Evolutionary conservation across 1,140 invertebrate genomes (phyloP).

Genomic region (Euschistus heros): DNA sequence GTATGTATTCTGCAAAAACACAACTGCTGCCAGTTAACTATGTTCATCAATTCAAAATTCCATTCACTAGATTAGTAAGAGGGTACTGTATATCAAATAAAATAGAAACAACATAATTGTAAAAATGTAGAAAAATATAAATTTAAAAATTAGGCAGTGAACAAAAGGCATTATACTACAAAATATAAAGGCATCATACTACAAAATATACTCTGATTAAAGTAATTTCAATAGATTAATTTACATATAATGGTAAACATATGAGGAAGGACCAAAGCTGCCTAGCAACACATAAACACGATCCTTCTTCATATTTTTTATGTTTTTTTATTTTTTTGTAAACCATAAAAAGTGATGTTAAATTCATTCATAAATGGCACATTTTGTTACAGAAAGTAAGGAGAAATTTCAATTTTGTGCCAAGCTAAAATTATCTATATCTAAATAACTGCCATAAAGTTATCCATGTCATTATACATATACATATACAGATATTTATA

Average conservation of each 20-base stretch:
- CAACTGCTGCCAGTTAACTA: no score
- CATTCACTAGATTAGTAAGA: no score
- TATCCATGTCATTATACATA: conserved; percentile 8
- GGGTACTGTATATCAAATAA: no score
- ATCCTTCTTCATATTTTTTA: conserved; percentile 11
- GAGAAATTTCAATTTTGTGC: background rate
- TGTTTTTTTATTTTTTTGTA: background rate
- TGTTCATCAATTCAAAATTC: no score
- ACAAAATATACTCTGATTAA: conserved; percentile 14
- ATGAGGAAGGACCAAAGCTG: no score
- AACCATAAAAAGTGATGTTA: conserved; percentile 15
- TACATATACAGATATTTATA: conserved; percentile 9
- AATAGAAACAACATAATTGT: no score
- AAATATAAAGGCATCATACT: conserved; percentile 15
- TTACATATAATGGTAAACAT: no score
- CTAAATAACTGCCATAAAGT: conserved; percentile 12
- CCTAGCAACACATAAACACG: background rate
- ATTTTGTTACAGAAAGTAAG: background rate
- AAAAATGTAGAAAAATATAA: conserved; percentile 16
- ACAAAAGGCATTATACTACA: conserved; percentile 14
- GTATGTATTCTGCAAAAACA: no score
- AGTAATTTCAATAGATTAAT: no score
- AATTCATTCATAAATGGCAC: conserved; percentile 8
- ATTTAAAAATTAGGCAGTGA: conserved; percentile 17
- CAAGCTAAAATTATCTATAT: conserved; percentile 11